phyloP scores from a whole-genome alignment of 2,888 invertebrate genomes.

The Phalera bucephala region DNA sequence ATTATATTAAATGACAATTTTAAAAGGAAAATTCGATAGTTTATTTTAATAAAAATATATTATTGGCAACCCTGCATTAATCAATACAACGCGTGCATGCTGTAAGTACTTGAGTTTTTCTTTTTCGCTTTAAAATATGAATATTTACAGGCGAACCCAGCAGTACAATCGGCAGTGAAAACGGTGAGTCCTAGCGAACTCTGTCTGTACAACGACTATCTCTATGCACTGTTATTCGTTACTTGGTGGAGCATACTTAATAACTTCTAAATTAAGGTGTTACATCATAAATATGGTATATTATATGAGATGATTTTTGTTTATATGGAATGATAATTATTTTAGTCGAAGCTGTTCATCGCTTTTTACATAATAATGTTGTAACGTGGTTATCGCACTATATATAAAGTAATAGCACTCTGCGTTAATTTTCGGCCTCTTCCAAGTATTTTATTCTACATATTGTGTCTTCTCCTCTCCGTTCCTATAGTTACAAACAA shows the following conservation, averaged over 20 bases:
- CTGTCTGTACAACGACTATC: constrained; percentile 22
- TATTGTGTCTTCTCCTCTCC: too few relatives aligned
- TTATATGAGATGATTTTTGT: too few relatives aligned
- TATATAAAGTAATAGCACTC: too few relatives aligned
- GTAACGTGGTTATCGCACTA: too few relatives aligned
- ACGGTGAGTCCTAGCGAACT: constrained; percentile 88
- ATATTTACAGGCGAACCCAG: constrained; percentile 94
- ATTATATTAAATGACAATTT: too few relatives aligned
- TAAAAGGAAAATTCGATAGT: too few relatives aligned
- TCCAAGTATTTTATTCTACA: too few relatives aligned
- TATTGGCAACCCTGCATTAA: constrained; percentile 22
- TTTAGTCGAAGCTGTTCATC: not conserved
- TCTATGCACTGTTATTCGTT: constrained; percentile 36
- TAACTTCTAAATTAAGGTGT: too few relatives aligned
- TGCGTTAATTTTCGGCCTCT: too few relatives aligned
- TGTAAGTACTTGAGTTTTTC: constrained; percentile 53
- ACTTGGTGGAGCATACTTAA: constrained; percentile 54
- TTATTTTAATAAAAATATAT: constrained; percentile 1
- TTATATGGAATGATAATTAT: too few relatives aligned
- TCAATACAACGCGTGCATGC: constrained; percentile 55
- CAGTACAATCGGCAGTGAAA: constrained; percentile 96
- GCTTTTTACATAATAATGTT: not conserved
- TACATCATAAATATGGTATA: too few relatives aligned
- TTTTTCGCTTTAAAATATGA: constrained; percentile 70
- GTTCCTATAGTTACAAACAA: too few relatives aligned